A percentile compares a stretch with the other conserved stretches of the same genome.
Evolutionary conservation across 1,140 invertebrate genomes (phyloP).

Genomic region (Pinna nobilis): DNA sequence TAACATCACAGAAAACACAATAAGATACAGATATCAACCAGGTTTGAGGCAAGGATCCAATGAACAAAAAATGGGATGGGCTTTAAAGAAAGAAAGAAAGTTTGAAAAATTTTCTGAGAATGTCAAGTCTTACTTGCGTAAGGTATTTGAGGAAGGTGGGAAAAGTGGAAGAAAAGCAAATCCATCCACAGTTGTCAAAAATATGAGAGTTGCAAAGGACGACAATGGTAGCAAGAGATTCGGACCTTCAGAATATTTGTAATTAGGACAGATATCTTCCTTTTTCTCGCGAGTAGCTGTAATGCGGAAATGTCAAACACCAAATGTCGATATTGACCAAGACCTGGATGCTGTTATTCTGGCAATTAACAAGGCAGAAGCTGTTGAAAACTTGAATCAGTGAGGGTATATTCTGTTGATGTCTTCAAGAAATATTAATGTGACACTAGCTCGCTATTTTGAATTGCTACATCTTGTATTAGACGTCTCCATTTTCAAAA

Average conservation of each 20-base stretch:
- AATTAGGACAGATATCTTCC: neutral
- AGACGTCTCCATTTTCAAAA: too few relatives aligned
- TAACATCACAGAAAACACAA: neutral
- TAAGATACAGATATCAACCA: neutral
- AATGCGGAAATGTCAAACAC: neutral
- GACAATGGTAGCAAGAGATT: constrained; percentile 13
- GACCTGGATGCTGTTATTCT: neutral
- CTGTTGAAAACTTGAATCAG: neutral
- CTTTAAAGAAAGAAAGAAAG: constrained; percentile 21
- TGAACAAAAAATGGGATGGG: constrained; percentile 12
- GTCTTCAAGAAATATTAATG: too few relatives aligned
- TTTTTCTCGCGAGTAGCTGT: constrained; percentile 19
- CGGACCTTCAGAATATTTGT: neutral
- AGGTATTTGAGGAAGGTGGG: constrained; percentile 14
- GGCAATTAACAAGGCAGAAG: neutral
- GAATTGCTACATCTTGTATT: too few relatives aligned
- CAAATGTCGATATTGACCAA: constrained; percentile 2
- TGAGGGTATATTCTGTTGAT: too few relatives aligned
- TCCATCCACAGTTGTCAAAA: constrained; percentile 2
- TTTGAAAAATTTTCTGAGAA: constrained; percentile 4
- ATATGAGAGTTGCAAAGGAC: constrained; percentile 9
- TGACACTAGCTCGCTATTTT: too few relatives aligned
- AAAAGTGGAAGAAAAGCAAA: constrained; percentile 12
- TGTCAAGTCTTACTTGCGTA: neutral
- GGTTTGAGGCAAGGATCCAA: neutral